Conservation (phyloP, 2,888 invertebrate species). For the Eupithecia inturbata region DNA sequence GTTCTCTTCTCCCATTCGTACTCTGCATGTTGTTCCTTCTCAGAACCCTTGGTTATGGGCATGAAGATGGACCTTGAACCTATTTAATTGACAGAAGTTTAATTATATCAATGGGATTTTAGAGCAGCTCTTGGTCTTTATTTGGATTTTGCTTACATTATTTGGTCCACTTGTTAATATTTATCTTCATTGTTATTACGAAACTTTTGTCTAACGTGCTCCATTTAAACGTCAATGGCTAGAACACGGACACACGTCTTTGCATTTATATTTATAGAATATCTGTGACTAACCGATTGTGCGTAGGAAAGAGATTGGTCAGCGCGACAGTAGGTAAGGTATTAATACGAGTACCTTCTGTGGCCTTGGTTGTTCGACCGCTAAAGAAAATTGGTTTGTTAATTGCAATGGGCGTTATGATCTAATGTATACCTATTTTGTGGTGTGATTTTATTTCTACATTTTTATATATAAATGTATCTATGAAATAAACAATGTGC, state of each 20-base stretch:
- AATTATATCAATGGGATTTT: neutral
- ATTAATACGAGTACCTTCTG: constrained; percentile 31
- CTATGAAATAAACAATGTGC: constrained; percentile 53
- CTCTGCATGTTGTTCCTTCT: neutral
- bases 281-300: constrained; percentile 57
- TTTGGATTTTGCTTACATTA: neutral
- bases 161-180: neutral
- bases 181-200: neutral
- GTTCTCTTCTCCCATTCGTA: constrained; percentile 47
- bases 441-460: constrained; percentile 44
- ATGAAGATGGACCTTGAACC: neutral
- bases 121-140: neutral
- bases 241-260: constrained; percentile 53
- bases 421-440: constrained; percentile 44
- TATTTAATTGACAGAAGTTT: neutral
- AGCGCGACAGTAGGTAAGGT: constrained; percentile 21
- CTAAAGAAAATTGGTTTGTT: constrained; percentile 58
- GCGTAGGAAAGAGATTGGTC: constrained; percentile 53
- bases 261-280: constrained; percentile 62
- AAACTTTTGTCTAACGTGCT: neutral
- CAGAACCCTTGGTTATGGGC: constrained; percentile 39
- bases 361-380: constrained; percentile 57
- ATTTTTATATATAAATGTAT: constrained; percentile 36
- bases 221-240: constrained; percentile 19
- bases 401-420: constrained; percentile 51